phyloP scores from a whole-genome alignment of 2,888 invertebrate genomes.

The Maniola hyperantus region DNA sequence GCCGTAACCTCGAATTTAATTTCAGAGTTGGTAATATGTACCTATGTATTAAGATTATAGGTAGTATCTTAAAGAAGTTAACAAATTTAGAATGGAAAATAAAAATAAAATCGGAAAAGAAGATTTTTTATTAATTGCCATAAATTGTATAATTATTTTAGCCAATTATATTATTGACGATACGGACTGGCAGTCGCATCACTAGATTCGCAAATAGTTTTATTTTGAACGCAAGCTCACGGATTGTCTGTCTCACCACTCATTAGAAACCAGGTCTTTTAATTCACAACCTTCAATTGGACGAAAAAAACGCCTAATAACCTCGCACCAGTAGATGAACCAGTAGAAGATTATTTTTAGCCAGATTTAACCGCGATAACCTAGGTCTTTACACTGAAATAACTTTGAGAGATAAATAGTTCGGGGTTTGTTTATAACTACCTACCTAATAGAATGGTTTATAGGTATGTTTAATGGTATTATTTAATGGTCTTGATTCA shows the following conservation, averaged over 20 bases:
- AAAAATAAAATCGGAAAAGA: background rate
- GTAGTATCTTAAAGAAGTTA: too few species aligned
- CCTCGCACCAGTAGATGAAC: conserved; percentile 34
- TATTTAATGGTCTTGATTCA: too few species aligned
- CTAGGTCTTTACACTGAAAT: conserved; percentile 24
- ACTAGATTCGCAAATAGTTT: conserved; percentile 47
- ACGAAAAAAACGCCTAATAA: conserved; percentile 39
- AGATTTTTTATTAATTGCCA: background rate
- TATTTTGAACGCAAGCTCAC: conserved; percentile 47
- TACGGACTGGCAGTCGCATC: conserved; percentile 22
- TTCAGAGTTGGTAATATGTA: too few species aligned
- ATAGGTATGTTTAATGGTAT: background rate
- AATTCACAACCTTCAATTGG: conserved; percentile 44
- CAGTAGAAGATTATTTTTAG: conserved; percentile 37
- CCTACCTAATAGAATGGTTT: background rate
- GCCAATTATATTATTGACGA: conserved; percentile 20
- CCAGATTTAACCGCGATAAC: conserved; percentile 24
- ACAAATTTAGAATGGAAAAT: too few species aligned
- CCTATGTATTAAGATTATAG: too few species aligned
- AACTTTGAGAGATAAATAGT: conserved; percentile 18
- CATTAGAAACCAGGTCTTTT: conserved; percentile 43
- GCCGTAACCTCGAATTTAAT: too few species aligned
- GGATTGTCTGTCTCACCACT: conserved; percentile 43
- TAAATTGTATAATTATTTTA: background rate
- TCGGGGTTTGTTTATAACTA: background rate